phyloP scores from a whole-genome alignment of 2,888 invertebrate genomes.

The Ecdyonurus torrentis region DNA sequence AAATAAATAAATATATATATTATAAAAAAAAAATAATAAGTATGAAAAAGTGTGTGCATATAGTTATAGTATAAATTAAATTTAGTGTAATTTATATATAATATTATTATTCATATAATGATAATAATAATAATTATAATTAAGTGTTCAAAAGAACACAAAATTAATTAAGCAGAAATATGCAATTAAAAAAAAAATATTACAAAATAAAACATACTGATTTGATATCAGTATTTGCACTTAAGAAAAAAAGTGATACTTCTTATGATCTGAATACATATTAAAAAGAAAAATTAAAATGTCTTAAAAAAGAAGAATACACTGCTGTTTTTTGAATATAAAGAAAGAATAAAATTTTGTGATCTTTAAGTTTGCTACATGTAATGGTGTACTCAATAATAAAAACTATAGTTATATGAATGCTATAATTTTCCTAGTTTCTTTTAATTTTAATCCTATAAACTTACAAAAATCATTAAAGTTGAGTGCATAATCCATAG shows the following conservation, averaged over 20 bases:
- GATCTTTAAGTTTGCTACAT: neutral
- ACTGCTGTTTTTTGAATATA: neutral
- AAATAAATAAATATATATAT: neutral
- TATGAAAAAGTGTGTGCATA: neutral
- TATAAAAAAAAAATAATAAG: too few relatives aligned
- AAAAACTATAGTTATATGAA: neutral
- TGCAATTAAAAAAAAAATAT: too few relatives aligned
- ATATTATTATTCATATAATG: too few relatives aligned
- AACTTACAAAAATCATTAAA: too few relatives aligned
- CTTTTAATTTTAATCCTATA: too few relatives aligned
- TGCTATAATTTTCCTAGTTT: too few relatives aligned
- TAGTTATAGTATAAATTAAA: neutral
- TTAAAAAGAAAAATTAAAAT: too few relatives aligned
- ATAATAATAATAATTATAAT: too few relatives aligned
- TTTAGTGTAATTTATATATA: neutral
- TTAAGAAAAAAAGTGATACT: neutral
- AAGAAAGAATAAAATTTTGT: neutral
- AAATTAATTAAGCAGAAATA: neutral
- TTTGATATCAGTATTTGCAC: neutral
- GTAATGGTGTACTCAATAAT: neutral
- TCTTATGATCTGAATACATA: neutral
- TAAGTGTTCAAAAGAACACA: neutral
- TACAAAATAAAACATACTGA: too few relatives aligned
- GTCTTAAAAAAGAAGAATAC: neutral
- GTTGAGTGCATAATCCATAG: too few relatives aligned